Evolutionary conservation across 2,113 vertebrate genomes (phyloP), one percentile per base, ranked within the genome.

Genomic region (Albula glossodonta): DNA sequence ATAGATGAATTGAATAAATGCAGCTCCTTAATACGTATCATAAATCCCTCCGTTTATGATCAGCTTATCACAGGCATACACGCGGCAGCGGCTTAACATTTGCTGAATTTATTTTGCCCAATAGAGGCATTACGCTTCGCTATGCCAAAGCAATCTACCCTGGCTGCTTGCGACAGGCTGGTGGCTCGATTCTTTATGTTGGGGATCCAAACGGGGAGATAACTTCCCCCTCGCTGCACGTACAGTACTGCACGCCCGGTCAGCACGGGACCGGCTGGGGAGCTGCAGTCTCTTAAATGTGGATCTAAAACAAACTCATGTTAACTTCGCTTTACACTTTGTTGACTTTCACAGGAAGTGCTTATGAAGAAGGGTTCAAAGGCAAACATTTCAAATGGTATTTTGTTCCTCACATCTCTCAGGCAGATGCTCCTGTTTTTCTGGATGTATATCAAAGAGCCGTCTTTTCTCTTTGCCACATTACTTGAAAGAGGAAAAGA

Each of bases 371-470:
- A 86, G 85, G 87, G 89, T 92, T 93, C 91, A 93, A 92, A 92
- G 88, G 63, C 15, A 87, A 85, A 77, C 84, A 86, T 91, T 90
- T 92, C 90, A 91, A 91, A 90, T 90, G 83, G 74, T 74, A 87
- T 91, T 92, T 93, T 92, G 88, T 91, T 93, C 85, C 84, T 87
- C 83, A 78, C 82, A 88, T 92, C 91, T 92, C 91, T 89, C 89
- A 91, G 86, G 92, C 89, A 91, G 86, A 93, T 91, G 91, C 88
- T 92, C 90, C 81, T 93, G 88, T 92, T 91, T 91, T 92, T 92
- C 88, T 91, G 89, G 90, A 83, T 84, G 81, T 85, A 91, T 92
- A 92, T 92, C 93, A 93, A 93, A 93, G 89, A 87, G 25, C 52
- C 70, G 52, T 85, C 22, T 80, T 85, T 81, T 41, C 13, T 86